A percentile compares a stretch with the other conserved stretches of the same genome.
phyloP scores from a whole-genome alignment of 2,113 vertebrate species.

The Hydrolagus affinis region DNA sequence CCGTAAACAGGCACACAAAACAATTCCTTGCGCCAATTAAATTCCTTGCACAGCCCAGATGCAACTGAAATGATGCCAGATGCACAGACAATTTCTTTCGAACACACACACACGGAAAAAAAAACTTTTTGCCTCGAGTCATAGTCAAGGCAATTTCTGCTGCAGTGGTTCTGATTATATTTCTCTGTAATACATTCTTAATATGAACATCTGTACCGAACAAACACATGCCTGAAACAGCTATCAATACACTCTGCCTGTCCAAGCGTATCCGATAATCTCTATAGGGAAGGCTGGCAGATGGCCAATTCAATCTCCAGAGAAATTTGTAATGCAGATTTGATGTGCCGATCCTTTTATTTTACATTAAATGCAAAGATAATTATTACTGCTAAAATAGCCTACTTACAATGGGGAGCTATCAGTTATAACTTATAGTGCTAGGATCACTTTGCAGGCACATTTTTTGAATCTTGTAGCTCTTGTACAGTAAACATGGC shows the following conservation, averaged over 20 bases:
- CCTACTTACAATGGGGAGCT: neutral
- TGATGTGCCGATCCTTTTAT: neutral
- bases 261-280: neutral
- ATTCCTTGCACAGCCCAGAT: neutral
- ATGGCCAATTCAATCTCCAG: neutral
- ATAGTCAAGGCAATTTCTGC: neutral
- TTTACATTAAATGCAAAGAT: neutral
- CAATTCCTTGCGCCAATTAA: slow-evolving; percentile 7
- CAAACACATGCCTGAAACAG: neutral
- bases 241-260: neutral
- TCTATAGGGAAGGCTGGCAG: neutral
- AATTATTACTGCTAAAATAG: neutral
- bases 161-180: neutral
- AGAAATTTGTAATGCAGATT: neutral
- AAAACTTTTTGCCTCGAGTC: neutral
- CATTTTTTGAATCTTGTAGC: neutral
- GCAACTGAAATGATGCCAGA: neutral
- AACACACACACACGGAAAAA: neutral
- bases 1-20: neutral
- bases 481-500: too few relatives aligned
- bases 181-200: neutral
- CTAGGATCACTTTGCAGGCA: neutral
- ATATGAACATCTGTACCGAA: neutral
- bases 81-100: neutral
- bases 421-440: too few relatives aligned